Evolutionary conservation across 2,888 invertebrate species (phyloP), one percentile per base, ranked within the genome.

Genomic region (Deilephila porcellus): DNA sequence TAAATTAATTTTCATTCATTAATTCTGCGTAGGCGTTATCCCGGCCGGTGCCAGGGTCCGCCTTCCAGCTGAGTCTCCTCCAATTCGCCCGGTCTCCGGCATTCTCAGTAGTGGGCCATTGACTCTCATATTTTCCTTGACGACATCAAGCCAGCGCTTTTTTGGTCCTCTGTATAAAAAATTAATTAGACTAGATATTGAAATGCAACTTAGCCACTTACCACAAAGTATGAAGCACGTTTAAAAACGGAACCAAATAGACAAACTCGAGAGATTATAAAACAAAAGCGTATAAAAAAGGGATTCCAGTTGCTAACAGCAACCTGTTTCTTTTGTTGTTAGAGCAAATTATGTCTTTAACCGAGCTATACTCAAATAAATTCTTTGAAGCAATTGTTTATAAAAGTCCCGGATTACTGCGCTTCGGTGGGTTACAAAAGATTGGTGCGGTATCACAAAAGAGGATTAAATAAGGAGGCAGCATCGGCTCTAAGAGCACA

Each of bases 401-500:
- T 90, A 89, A 91, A 89, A 92, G 80, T 88, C 86, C 78, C 79
- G 86, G 89, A 91, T 93, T 91, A 91, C 83, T 88, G 82, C 86
- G 87, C 85, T 86, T 89, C 88, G 88, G 86, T 88, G 89, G 88
- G 88, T 90, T 91, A 92, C 92, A 93, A 93, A 91, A 90, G 91
- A 88, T 86, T 85, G 86, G 85, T 87, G 93, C 93, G 93, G 92
- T 85, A 77, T 86, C 87, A 89, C 89, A 89, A 93, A 93, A 91
- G 91, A 81, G 91, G 93, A 93, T 93, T 93, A 91, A 88, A 84
- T 81, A 87, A 88, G 91, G 93, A 90, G 92, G 91, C 90, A 88
- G 89, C 91, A 93, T 94, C 94, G 92, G 83, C 84, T 84, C 87
- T 92, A 90, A 92, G 90, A 92, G 93, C 90, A 89, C 91, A 91